phyloP scores from a whole-genome alignment of 2,797 vertebrate species.

The Mormyrus hasselquistii region DNA sequence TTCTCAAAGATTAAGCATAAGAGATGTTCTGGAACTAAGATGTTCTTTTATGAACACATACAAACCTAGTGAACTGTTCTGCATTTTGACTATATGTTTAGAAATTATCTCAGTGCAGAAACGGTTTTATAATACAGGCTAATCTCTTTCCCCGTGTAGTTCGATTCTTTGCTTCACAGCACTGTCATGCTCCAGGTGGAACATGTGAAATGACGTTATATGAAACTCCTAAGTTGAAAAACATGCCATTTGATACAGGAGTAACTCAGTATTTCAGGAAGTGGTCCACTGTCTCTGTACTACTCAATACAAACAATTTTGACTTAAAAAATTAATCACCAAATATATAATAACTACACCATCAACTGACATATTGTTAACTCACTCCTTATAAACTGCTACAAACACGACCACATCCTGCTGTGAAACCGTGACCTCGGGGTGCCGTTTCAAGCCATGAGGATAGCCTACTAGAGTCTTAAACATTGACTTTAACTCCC shows the following conservation, averaged over 20 bases:
- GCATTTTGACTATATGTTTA: background rate
- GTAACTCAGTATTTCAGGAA: background rate
- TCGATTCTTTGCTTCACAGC: background rate
- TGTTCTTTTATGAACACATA: background rate
- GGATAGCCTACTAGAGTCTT: background rate
- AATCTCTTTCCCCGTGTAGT: background rate
- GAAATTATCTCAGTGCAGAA: background rate
- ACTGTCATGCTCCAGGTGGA: background rate
- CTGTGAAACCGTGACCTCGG: background rate
- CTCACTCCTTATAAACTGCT: background rate
- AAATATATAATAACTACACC: background rate
- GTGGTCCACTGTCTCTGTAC: background rate
- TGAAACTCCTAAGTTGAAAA: background rate
- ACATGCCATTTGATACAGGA: background rate
- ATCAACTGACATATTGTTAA: background rate
- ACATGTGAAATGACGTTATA: background rate
- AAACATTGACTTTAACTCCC: background rate
- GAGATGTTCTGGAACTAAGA: background rate
- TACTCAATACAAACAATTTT: background rate
- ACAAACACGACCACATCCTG: background rate
- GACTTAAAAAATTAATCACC: background rate
- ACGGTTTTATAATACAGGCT: background rate
- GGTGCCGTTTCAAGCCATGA: background rate
- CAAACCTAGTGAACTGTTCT: background rate
- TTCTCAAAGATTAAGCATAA: background rate